Base-by-base conservation (phyloP, 2,888 invertebrate species). In the Leptopilina drosophilae region DNA sequence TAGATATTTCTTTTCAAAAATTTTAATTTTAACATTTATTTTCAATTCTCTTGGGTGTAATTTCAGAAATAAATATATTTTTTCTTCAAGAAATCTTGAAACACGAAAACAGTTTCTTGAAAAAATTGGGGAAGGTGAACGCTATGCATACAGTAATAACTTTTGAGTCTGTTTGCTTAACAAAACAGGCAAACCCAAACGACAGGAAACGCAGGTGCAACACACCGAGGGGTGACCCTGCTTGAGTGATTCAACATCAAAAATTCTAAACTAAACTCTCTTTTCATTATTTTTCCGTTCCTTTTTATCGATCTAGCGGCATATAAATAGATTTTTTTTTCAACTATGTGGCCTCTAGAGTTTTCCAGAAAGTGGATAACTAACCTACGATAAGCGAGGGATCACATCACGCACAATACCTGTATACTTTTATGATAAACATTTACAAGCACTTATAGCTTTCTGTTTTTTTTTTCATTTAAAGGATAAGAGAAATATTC, bases 171-270 rank as follows among this genome's bases (percentile, higher is more conserved):
- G 80, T 81, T 56, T 73, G 56, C n/a, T 49, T 14, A 53, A 56
- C 69, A 14, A 73, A 67, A 67, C 11, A 67, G 9, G 20, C 67
- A 46, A 82, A 78, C 53, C 65, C 69, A 78, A 76, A 42, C 69
- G 82, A 80, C 87, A 86, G 88, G 85, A 86, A 87, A 84, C 85
- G 87, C 88, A 88, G 88, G 88, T 88, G 88, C 84, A 84, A 73
- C 69, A 14, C 9, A 33, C 56, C 20, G 80, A 73, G 69, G 69
- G 69, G 69, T 73, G 69, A 73, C 69, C 69, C 53, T 73, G 26
- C 14, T 59, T 73, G 69, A 73, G 33, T 49, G 69, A 73, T 73
- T 26, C 56, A 73, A 73, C 69, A 73, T 56, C n/a, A 33, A 73
- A 73, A 69, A 53, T 56, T 73, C 69, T 73, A 33, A 66, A 42